Percentiles rank a stretch among this genome's conserved stretches.
Evolutionary conservation across 1,140 invertebrate species (phyloP).

Genomic region (Drosophila fuyamai): DNA sequence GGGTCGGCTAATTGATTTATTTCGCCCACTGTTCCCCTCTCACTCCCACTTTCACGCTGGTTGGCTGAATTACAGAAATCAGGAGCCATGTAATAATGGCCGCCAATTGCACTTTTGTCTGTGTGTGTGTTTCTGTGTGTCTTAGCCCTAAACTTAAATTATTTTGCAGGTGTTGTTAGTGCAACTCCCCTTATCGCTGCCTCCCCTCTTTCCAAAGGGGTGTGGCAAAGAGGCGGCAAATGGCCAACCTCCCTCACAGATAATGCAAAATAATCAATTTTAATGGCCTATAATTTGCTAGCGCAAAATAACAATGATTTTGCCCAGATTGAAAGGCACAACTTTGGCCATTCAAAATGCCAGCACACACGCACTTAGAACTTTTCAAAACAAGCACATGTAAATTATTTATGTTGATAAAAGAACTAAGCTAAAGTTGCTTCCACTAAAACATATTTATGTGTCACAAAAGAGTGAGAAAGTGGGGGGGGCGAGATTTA

Average conservation of each 20-base stretch:
- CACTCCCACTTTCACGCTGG: slow-evolving; percentile 18
- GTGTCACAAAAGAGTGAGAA: neutral
- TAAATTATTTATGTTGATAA: slow-evolving; percentile 56
- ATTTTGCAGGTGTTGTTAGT: slow-evolving; percentile 22
- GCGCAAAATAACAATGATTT: slow-evolving; percentile 66
- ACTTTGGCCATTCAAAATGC: slow-evolving; percentile 43
- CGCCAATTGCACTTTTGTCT: slow-evolving; percentile 18
- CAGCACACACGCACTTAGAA: slow-evolving; percentile 21
- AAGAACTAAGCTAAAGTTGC: slow-evolving; percentile 55
- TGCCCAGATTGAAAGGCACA: slow-evolving; percentile 53
- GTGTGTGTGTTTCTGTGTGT: neutral
- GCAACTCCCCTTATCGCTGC: slow-evolving; percentile 5
- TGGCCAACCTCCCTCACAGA: slow-evolving; percentile 33
- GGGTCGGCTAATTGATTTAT: slow-evolving; percentile 71
- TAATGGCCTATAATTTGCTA: slow-evolving; percentile 73
- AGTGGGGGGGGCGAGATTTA: neutral
- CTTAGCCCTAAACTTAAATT: neutral
- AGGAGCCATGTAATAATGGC: slow-evolving; percentile 60
- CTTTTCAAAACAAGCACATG: slow-evolving; percentile 23
- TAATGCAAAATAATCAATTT: slow-evolving; percentile 77
- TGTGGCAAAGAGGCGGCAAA: slow-evolving; percentile 8
- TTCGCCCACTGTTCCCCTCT: slow-evolving; percentile 28
- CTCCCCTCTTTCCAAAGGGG: neutral
- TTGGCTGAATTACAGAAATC: slow-evolving; percentile 50
- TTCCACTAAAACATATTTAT: slow-evolving; percentile 48